Evolutionary conservation across 2,113 vertebrate species (phyloP).

Genomic region (Cervus canadensis): DNA sequence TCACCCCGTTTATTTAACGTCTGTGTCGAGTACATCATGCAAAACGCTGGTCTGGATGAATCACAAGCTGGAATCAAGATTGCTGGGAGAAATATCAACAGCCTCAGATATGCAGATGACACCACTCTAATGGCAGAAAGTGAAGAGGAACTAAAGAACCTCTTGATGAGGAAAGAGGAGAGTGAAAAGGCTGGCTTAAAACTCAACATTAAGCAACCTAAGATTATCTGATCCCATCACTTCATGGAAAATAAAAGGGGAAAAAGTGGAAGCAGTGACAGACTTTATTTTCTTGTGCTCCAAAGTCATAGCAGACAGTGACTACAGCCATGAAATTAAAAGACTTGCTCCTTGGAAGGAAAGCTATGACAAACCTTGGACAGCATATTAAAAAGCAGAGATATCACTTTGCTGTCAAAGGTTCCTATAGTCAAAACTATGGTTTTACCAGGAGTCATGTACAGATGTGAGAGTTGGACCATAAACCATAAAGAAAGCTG

Average conservation of each 20-base stretch:
- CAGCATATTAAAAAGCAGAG: not conserved
- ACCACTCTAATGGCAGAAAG: not conserved
- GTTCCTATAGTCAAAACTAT: not conserved
- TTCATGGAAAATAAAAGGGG: not conserved
- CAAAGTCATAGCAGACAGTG: not conserved
- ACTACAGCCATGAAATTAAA: not conserved
- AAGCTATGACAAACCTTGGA: not conserved
- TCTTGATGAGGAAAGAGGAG: not conserved
- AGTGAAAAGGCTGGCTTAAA: not conserved
- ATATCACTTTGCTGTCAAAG: not conserved
- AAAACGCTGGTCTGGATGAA: not conserved
- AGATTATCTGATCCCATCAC: not conserved
- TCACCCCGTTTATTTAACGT: not conserved
- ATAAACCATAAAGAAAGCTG: not conserved
- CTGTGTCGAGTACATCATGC: not conserved
- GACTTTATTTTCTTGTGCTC: not conserved
- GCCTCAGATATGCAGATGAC: not conserved
- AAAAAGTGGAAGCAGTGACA: not conserved
- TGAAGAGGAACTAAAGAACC: not conserved
- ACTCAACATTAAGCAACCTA: not conserved
- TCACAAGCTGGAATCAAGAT: not conserved
- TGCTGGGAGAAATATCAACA: not conserved
- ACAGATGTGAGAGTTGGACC: not conserved
- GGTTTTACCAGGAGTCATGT: not conserved
- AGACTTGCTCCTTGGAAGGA: not conserved